Conservation (phyloP, 2,113 vertebrate species). For the Carlito syrichta region DNA sequence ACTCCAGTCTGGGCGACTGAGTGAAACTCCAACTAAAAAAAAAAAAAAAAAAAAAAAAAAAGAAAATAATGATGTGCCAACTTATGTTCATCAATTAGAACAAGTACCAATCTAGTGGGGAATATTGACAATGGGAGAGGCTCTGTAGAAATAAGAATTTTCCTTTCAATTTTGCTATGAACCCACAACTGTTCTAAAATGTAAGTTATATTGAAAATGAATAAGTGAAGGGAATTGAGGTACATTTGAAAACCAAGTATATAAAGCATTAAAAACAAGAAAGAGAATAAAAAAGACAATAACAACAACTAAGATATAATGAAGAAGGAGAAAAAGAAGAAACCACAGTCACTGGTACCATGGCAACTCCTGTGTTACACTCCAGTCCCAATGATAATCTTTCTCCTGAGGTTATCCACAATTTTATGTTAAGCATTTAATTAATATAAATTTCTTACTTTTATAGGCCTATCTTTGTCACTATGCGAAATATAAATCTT, state of each 20-base stretch:
- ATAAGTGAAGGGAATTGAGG: not conserved
- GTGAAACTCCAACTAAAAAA: no score
- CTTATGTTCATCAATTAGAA: not conserved
- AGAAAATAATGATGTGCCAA: not conserved
- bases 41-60: no score
- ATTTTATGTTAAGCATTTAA: not conserved
- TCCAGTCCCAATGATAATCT: not conserved
- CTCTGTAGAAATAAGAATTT: not conserved
- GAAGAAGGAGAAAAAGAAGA: not conserved
- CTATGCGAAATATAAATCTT: not conserved
- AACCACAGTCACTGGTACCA: fast-evolving
- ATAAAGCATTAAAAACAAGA: not conserved
- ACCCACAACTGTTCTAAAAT: not conserved
- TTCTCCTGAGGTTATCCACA: not conserved
- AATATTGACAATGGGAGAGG: not conserved
- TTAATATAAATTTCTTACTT: not conserved
- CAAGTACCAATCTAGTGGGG: not conserved
- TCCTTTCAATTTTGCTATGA: not conserved
- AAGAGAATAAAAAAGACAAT: not conserved
- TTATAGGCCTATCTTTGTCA: not conserved
- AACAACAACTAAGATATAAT: not conserved
- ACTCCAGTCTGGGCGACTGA: no score
- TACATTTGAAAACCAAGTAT: not conserved
- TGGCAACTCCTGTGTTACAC: not conserved
- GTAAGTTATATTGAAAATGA: not conserved